Base-by-base conservation (phyloP, 2,888 invertebrate genomes). In the Scaptomyza polygonia region DNA sequence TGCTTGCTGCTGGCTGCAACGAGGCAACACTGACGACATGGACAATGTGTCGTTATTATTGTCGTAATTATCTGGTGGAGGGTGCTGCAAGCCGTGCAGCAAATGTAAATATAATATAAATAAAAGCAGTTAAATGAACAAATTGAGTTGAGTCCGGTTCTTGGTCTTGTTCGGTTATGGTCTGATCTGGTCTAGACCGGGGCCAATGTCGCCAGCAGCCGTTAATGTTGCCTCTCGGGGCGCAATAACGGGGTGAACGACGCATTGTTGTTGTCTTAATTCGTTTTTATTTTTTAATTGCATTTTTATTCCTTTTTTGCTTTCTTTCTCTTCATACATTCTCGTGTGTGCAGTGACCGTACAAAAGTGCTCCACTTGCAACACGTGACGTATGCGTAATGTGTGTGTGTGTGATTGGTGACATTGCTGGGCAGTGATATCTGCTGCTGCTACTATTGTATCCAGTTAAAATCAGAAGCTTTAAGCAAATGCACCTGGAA, bases 51-150 rank as follows among this genome's bases (percentile, higher is more conserved):
- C 82, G 84, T 84, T 83, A 83, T 83, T 83, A 83, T 84, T 79
- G 82, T 84, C 82, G 82, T 84, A 83, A 83, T 83, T 83, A 83
- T 83, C 82, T 76, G 79, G 79, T 65, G 73, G 84, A 83, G 81
- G 79, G 80, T 82, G 83, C 77, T 76, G 78, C 72, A 55, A 82
- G 81, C 79, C 79, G 80, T 82, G 78, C 81, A 82, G 77, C 82
- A 84, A 83, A 83, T 83, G 82, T 84, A 83, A 83, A 83, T 84
- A 83, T 82, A 83, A 83, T 83, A 79, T 82, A 83, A 83, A 79
- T 79, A 84, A 83, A 83, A 83, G 78, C 82, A 82, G 79, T 84
- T 84, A 83, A 83, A 78, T 78, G 82, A 84, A 82, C 82, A 84
- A 84, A 83, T 83, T 83, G 82, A 83, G 82, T 83, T 82, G 79